Evolutionary conservation across 2,797 vertebrate species (phyloP), one percentile per base, ranked within the genome.

Genomic region (Neopelma chrysocephalum): DNA sequence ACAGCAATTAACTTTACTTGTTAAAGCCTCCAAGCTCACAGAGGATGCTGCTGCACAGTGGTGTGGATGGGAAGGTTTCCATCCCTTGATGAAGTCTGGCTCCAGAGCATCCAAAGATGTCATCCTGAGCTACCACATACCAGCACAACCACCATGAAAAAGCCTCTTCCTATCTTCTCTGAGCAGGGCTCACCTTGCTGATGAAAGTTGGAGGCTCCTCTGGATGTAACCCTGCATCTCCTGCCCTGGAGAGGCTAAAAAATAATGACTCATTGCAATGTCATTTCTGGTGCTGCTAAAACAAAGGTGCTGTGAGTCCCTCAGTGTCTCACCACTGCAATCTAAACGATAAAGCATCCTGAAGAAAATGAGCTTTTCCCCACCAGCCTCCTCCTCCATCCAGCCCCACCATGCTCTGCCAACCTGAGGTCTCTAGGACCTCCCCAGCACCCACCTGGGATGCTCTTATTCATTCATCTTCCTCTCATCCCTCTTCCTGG

Each of bases 241-340:
- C 53, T 71, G 66, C 78, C 45, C 81, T 0, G 4, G 7, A 36
- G 15, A 65, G 27, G 12, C 70, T 71, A 58, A 75, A 92, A 91
- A 82, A 62, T 65, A 88, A 81, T 72, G 93, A 94, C 83, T 96
- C 94, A 81, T 47, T 65, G 76, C 87, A 69, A 62, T 58, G 82
- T 76, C 86, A 95, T 78, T 91, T 91, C 89, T 94, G 79, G 85
- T 86, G 82, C 69, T 83, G 89, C 87, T 83, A 87, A 69, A 94
- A 96, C 91, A 90, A 93, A 90, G 76, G 72, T 23, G 2, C 71
- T 77, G 31, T 1, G 1, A 58, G 72, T 91, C 76, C 38, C 23
- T 57, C 17, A 0, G 71, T 32, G 82, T 88, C 76, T 94, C 54
- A 19, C 69, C 2, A 2, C 72, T 18, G 47, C 1, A 16, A 94